phyloP scores from a whole-genome alignment of 1,140 invertebrate species.

The Aphelenchoides fujianensis region DNA sequence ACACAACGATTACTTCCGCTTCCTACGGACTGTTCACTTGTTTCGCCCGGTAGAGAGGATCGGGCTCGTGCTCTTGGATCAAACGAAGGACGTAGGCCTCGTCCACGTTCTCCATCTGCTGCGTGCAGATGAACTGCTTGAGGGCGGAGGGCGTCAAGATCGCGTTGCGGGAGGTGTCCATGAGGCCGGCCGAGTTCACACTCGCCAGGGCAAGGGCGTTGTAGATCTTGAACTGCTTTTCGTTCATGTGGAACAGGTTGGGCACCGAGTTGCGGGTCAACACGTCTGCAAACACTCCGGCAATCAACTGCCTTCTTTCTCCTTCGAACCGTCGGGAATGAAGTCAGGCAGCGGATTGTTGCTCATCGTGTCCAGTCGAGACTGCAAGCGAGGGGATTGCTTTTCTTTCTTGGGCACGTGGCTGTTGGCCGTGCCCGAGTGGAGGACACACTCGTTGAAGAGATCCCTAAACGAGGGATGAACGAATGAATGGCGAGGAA shows the following conservation, averaged over 20 bases:
- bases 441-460: conserved; percentile 58
- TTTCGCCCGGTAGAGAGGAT: conserved; percentile 74
- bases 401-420: conserved; percentile 55
- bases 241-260: conserved; percentile 64
- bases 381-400: conserved; percentile 50
- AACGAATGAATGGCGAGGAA: conserved; percentile 71
- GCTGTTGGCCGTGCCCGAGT: conserved; percentile 44
- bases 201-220: conserved; percentile 81
- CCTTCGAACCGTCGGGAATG: conserved; percentile 47
- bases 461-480: conserved; percentile 51
- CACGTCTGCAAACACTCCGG: conserved; percentile 50
- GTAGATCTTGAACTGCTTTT: conserved; percentile 71
- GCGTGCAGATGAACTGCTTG: conserved; percentile 77
- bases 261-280: conserved; percentile 53
- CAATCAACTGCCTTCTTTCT: too few relatives aligned
- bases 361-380: conserved; percentile 31
- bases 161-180: conserved; percentile 75
- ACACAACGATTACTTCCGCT: too few relatives aligned
- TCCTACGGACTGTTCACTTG: background rate
- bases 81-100: conserved; percentile 37
- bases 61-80: conserved; percentile 74
- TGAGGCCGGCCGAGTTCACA: conserved; percentile 72
- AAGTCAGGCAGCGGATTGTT: conserved; percentile 34
- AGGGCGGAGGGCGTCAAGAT: conserved; percentile 75
- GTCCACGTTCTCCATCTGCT: conserved; percentile 63